These are phyloP conservation scores for Chaetodon trifascialis DNA, from an alignment of 2,113 vertebrate genomes.

Conservation along the genomic window DNA sequence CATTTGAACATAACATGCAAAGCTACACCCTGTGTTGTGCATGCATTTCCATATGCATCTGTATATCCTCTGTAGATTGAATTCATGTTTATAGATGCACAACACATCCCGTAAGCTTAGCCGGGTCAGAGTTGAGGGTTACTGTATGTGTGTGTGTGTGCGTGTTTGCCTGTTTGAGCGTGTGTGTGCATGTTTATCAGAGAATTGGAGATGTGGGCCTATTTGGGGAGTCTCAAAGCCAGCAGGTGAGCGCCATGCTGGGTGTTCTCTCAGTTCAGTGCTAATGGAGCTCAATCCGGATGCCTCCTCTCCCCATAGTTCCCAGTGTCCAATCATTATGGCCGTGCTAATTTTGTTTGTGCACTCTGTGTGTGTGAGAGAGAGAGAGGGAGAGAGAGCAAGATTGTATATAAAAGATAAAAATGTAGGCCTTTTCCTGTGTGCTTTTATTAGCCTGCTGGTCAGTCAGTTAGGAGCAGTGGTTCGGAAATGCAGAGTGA, in stretches of 20 bases:
- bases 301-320: conserved; percentile 36
- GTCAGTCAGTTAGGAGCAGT: background rate
- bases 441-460: conserved; percentile 18
- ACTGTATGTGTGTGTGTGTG: conserved; percentile 51
- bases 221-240: conserved; percentile 63
- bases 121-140: conserved; percentile 72
- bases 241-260: conserved; percentile 74
- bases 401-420: background rate
- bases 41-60: conserved; percentile 53
- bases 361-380: background rate
- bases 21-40: conserved; percentile 31
- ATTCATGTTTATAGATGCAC: conserved; percentile 72
- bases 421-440: conserved; percentile 7
- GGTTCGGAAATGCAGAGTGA: background rate
- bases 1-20: conserved; percentile 48
- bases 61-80: conserved; percentile 64
- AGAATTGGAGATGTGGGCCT: conserved; percentile 57
- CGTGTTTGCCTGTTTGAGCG: conserved; percentile 21
- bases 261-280: conserved; percentile 67
- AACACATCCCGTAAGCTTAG: conserved; percentile 69
- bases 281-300: conserved; percentile 75
- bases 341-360: conserved; percentile 59
- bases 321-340: conserved; percentile 53
- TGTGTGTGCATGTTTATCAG: conserved; percentile 61
- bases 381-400: background rate